Conservation (phyloP, 2,797 vertebrate genomes). For the Balearica regulorum region DNA sequence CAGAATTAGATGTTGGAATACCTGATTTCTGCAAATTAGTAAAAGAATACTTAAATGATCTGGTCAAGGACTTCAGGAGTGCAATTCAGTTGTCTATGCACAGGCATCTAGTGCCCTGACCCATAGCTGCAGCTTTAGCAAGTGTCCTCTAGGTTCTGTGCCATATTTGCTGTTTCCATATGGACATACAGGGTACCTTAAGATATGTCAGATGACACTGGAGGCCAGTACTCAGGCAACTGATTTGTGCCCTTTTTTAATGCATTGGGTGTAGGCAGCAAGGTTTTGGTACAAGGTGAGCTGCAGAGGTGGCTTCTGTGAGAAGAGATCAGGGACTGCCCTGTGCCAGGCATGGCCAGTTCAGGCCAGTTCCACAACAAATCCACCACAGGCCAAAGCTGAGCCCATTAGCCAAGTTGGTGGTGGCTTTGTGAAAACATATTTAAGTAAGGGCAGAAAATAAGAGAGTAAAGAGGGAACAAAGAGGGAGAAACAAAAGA, state of each 20-base stretch:
- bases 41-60: neutral
- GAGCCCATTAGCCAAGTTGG: neutral
- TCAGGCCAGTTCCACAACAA: neutral
- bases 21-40: neutral
- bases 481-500: neutral
- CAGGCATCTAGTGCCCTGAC: neutral
- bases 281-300: neutral
- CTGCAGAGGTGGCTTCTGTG: neutral
- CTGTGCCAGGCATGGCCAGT: neutral
- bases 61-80: neutral
- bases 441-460: neutral
- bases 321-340: neutral
- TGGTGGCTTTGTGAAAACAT: neutral
- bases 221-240: neutral
- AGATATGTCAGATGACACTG: neutral
- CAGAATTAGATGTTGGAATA: neutral
- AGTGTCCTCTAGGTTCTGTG: neutral
- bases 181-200: neutral
- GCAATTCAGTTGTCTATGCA: neutral
- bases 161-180: rapidly evolving
- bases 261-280: neutral
- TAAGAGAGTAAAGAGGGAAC: neutral
- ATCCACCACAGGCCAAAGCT: neutral
- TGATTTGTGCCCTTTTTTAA: neutral
- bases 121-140: neutral